These are phyloP conservation scores for Papilio elwesi DNA, from an alignment of 2,888 invertebrate species.

Conservation along the genomic window DNA sequence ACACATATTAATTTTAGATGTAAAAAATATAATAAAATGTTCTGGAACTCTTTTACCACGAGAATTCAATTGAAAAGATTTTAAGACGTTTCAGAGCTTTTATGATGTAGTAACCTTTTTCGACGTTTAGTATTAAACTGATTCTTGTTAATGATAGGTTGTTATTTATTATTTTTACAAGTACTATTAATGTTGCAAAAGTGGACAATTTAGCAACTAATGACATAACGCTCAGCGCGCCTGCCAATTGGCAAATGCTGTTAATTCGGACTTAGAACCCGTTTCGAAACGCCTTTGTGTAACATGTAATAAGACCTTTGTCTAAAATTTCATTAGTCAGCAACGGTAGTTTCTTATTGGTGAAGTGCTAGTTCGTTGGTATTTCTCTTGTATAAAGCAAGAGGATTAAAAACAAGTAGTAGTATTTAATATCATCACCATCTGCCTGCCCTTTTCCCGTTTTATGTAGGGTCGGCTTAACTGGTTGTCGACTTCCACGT, in stretches of 20 bases:
- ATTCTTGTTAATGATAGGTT: not conserved
- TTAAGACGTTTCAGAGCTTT: not conserved
- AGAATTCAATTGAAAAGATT: not conserved
- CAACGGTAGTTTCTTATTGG: too few species aligned
- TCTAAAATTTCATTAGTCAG: not conserved
- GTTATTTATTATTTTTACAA: not conserved
- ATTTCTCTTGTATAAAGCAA: too few species aligned
- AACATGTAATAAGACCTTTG: constrained; percentile 20
- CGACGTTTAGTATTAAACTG: not conserved
- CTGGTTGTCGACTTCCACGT: too few species aligned
- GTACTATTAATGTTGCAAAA: constrained; percentile 17
- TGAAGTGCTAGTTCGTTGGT: too few species aligned
- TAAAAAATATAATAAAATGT: not conserved
- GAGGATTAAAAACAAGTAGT: too few species aligned
- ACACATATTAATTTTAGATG: not conserved
- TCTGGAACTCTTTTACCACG: not conserved
- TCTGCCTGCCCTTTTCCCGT: too few species aligned
- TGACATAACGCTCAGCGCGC: constrained; percentile 28
- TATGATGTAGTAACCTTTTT: not conserved
- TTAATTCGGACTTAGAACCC: constrained; percentile 36
- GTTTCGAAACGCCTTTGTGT: constrained; percentile 30
- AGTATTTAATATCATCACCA: too few species aligned
- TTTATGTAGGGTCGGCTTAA: too few species aligned
- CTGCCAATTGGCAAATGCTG: constrained; percentile 36
- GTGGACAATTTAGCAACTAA: constrained; percentile 34